Percentiles rank a stretch among this genome's conserved stretches.
These are phyloP conservation scores for Pangasius macronema DNA, from an alignment of 2,797 vertebrate genomes.

Conservation along the genomic window DNA sequence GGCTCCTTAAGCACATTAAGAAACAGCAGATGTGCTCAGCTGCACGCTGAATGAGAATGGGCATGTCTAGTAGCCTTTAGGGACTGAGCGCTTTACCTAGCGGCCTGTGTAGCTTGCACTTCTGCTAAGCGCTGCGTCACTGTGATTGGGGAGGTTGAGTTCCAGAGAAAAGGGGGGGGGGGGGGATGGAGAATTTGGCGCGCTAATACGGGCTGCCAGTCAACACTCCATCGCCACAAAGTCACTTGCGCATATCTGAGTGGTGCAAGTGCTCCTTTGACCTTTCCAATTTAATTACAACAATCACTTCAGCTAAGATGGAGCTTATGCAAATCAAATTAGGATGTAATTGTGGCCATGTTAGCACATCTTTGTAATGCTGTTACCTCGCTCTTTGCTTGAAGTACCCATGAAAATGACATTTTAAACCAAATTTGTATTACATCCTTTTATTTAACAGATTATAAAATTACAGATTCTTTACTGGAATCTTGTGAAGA, in stretches of 20 bases:
- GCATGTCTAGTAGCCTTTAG: conserved; percentile 68
- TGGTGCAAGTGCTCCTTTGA: conserved; percentile 53
- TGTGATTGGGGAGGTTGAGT: conserved; percentile 17
- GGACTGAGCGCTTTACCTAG: conserved; percentile 49
- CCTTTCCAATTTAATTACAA: conserved; percentile 59
- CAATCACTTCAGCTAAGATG: conserved; percentile 54
- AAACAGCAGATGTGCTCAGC: conserved; percentile 73
- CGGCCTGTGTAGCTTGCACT: conserved; percentile 18
- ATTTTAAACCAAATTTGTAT: conserved; percentile 27
- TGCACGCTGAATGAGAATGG: conserved; percentile 76
- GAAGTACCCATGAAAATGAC: conserved; percentile 9
- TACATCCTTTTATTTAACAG: no score
- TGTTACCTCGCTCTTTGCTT: conserved; percentile 26
- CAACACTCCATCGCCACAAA: conserved; percentile 35
- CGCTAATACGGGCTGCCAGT: conserved; percentile 20
- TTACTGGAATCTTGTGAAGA: no score
- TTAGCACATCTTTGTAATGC: conserved; percentile 42
- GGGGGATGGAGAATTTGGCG: conserved; percentile 5
- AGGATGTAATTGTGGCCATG: conserved; percentile 50
- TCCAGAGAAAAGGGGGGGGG: neutral
- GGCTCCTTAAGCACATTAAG: conserved; percentile 74
- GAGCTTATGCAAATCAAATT: conserved; percentile 55
- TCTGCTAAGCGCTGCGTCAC: conserved; percentile 37
- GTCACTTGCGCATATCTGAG: conserved; percentile 49
- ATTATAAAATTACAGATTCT: no score